A percentile compares a stretch with the other conserved stretches of the same genome.
These are phyloP conservation scores for Agrochola circellaris DNA, from an alignment of 2,888 invertebrate species.

Conservation along the genomic window DNA sequence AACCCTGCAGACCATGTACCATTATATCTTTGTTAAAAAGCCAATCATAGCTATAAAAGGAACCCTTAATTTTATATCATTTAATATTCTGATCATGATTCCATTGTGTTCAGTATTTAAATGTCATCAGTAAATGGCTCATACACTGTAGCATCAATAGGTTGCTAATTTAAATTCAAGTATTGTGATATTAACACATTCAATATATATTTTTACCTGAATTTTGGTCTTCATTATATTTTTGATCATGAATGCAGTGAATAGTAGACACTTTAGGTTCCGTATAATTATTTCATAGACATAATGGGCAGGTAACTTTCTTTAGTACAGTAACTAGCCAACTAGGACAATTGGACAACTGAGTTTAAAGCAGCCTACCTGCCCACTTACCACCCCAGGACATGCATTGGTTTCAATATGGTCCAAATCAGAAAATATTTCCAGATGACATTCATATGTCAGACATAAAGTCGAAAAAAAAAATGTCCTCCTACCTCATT, in stretches of 20 bases:
- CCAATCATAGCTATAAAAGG: constrained; percentile 30
- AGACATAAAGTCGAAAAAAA: neutral
- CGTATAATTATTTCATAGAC: neutral
- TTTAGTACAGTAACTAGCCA: neutral
- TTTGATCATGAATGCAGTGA: constrained; percentile 9
- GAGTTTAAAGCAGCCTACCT: neutral
- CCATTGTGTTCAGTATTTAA: constrained; percentile 54
- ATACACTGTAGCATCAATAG: constrained; percentile 17
- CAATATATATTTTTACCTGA: constrained; percentile 1
- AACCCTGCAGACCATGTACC: neutral
- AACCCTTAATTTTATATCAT: constrained; percentile 30
- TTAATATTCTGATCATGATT: constrained; percentile 55
- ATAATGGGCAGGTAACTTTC: neutral
- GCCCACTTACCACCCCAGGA: neutral
- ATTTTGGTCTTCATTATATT: constrained; percentile 4
- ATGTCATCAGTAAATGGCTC: constrained; percentile 49
- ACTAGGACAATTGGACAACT: neutral
- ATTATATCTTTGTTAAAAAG: constrained; percentile 27
- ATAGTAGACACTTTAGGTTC: neutral
- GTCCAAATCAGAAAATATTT: neutral
- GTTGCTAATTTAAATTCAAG: constrained; percentile 44
- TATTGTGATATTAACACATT: constrained; percentile 20
- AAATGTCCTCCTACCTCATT: too few species aligned
- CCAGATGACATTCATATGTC: neutral
- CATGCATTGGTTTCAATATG: too few species aligned